Conservation (phyloP, 2,888 invertebrate genomes). For the Dolomedes plantarius region DNA sequence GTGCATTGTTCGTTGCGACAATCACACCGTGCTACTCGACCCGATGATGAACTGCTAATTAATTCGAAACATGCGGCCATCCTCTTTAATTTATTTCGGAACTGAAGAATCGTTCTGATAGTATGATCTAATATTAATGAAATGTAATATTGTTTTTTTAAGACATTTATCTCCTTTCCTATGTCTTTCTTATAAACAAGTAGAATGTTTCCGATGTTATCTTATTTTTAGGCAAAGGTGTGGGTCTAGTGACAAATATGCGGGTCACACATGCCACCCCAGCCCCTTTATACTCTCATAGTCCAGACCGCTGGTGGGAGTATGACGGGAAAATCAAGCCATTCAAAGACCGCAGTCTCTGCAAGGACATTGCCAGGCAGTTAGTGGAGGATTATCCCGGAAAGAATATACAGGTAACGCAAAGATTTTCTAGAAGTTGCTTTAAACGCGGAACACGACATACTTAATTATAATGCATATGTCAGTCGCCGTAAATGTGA, state of each 20-base stretch:
- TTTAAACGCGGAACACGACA: too few relatives aligned
- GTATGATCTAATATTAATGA: too few relatives aligned
- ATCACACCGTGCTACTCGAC: too few relatives aligned
- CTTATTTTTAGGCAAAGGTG: constrained; percentile 76
- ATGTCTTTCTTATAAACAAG: too few relatives aligned
- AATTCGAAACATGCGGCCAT: too few relatives aligned
- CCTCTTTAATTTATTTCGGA: too few relatives aligned
- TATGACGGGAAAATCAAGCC: constrained; percentile 72
- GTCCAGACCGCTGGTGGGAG: constrained; percentile 75
- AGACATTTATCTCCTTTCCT: too few relatives aligned
- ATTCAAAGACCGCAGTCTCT: constrained; percentile 73
- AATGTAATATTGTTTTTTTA: too few relatives aligned
- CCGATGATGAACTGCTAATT: too few relatives aligned
- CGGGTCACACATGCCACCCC: constrained; percentile 74
- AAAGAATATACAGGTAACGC: constrained; percentile 74
- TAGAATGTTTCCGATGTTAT: too few relatives aligned
- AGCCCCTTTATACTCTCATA: constrained; percentile 72
- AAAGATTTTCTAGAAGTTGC: constrained; percentile 56
- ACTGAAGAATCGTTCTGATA: too few relatives aligned
- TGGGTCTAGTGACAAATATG: constrained; percentile 76
- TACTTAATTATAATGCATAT: not conserved
- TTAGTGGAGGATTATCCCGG: constrained; percentile 88
- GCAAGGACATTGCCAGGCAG: constrained; percentile 86
- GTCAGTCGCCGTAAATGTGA: not conserved
- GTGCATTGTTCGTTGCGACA: too few relatives aligned